phyloP scores from a whole-genome alignment of 2,888 invertebrate species.

The Tenthredo mesomela region DNA sequence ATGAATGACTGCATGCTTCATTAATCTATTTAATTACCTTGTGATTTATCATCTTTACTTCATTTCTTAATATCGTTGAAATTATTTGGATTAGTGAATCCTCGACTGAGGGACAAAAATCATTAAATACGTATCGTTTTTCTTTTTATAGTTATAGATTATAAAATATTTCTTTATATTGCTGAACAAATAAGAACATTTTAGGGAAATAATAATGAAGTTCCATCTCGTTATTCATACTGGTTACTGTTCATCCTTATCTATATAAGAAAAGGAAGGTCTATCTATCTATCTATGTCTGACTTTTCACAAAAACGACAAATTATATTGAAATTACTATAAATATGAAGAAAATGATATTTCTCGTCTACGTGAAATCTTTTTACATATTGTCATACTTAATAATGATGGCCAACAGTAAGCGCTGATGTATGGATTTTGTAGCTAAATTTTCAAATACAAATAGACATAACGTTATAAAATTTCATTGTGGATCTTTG shows the following conservation, averaged over 20 bases:
- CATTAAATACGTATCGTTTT: neutral
- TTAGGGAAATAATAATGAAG: neutral
- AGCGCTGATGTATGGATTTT: constrained; percentile 20
- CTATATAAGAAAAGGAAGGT: neutral
- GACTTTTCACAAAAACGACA: constrained; percentile 1
- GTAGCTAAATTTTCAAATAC: constrained; percentile 37
- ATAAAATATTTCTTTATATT: neutral
- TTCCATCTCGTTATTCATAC: neutral
- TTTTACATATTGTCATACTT: neutral
- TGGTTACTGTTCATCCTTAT: neutral
- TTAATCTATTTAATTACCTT: neutral
- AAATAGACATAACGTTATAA: neutral
- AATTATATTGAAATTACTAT: neutral
- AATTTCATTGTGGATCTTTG: neutral
- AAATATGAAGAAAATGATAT: neutral
- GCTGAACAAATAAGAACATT: neutral
- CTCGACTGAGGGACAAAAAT: neutral
- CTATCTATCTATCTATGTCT: neutral
- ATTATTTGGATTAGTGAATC: neutral
- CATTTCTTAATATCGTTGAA: neutral
- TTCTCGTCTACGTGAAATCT: constrained; percentile 8
- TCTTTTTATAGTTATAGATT: neutral
- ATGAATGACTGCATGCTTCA: neutral
- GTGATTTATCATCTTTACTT: neutral
- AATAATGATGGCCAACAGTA: constrained; percentile 27